phyloP scores from a whole-genome alignment of 2,888 invertebrate species.

The Serripes groenlandicus region DNA sequence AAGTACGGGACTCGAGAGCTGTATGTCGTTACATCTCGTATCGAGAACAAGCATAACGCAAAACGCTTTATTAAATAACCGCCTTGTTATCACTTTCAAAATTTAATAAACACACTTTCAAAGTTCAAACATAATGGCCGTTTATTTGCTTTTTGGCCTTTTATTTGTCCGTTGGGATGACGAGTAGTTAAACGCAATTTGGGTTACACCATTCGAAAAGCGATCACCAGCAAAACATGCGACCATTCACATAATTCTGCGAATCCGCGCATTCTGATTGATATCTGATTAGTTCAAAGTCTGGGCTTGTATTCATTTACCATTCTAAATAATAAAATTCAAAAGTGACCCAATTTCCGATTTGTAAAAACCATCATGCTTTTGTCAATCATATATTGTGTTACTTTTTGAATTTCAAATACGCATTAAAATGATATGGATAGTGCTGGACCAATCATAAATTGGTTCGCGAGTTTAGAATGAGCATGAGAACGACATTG shows the following conservation, averaged over 20 bases:
- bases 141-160: conserved; percentile 14
- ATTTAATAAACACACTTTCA: conserved; percentile 1
- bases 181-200: conserved; percentile 13
- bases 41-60: neutral
- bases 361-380: too few relatives aligned
- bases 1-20: conserved; percentile 8
- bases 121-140: conserved; percentile 22
- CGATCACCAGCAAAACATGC: neutral
- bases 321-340: too few relatives aligned
- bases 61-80: conserved; percentile 11
- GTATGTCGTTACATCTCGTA: conserved; percentile 3
- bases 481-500: too few relatives aligned
- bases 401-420: too few relatives aligned
- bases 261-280: too few relatives aligned
- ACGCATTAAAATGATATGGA: too few relatives aligned
- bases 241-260: neutral
- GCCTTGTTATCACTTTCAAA: conserved; percentile 16
- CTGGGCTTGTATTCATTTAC: too few relatives aligned
- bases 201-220: neutral
- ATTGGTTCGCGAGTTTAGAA: too few relatives aligned
- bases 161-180: conserved; percentile 8
- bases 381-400: too few relatives aligned
- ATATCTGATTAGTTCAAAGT: too few relatives aligned
- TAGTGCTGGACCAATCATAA: too few relatives aligned
- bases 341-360: too few relatives aligned